Conservation (phyloP, 2,888 invertebrate species). For the Synanthedon andrenaeformis region DNA sequence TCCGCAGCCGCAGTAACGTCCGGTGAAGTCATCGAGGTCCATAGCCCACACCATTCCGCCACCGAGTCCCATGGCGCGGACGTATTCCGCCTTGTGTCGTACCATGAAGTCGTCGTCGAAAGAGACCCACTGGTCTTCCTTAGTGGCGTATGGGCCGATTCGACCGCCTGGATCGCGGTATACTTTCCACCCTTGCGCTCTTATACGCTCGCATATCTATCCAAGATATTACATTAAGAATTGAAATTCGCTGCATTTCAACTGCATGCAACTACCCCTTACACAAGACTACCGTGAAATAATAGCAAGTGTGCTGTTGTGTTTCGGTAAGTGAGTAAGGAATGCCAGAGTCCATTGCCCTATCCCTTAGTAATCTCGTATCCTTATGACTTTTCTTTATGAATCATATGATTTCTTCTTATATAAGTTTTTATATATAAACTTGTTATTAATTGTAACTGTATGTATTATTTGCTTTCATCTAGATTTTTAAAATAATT, state of each 20-base stretch:
- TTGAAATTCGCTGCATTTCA: background rate
- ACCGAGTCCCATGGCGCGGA: conserved; percentile 82
- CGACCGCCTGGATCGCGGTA: conserved; percentile 82
- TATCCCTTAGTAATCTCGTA: too few relatives aligned
- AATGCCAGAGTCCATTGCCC: too few relatives aligned
- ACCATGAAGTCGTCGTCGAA: conserved; percentile 91
- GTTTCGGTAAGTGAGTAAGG: too few relatives aligned
- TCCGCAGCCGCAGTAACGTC: conserved; percentile 81
- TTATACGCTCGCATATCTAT: conserved; percentile 84
- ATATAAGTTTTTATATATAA: too few relatives aligned
- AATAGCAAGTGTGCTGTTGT: background rate
- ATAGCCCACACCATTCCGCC: conserved; percentile 93
- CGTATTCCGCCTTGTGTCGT: conserved; percentile 84
- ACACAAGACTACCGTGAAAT: background rate
- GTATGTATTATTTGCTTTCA: too few relatives aligned
- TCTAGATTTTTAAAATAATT: too few relatives aligned
- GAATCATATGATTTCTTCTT: too few relatives aligned
- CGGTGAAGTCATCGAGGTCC: conserved; percentile 88
- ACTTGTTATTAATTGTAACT: too few relatives aligned
- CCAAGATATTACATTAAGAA: conserved; percentile 8
- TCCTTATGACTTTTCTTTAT: background rate
- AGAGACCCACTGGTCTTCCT: conserved; percentile 91
- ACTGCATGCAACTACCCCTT: too few relatives aligned
- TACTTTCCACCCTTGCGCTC: conserved; percentile 81
- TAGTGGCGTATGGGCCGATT: conserved; percentile 89